A percentile compares a stretch with the other conserved stretches of the same genome.
Evolutionary conservation across 2,113 vertebrate species (phyloP).

Genomic region (Scartelaos histophorus): DNA sequence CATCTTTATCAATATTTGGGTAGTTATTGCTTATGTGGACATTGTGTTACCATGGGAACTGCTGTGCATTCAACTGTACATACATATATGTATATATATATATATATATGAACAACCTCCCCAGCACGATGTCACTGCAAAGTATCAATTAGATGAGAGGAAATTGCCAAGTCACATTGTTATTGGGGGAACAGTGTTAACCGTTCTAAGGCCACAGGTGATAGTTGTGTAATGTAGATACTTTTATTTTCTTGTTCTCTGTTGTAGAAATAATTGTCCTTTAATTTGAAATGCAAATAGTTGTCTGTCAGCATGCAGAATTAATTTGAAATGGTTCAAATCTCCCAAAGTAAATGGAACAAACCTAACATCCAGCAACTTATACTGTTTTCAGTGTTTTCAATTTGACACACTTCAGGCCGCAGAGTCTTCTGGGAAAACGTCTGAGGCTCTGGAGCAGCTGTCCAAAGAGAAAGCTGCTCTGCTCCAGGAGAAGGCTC

Average conservation of each 20-base stretch:
- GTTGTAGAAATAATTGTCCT: conserved; percentile 10
- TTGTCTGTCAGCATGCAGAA: conserved; percentile 5
- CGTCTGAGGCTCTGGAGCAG: conserved; percentile 80
- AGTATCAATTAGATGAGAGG: too few relatives aligned
- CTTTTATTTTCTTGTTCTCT: conserved; percentile 4
- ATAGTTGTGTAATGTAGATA: conserved; percentile 13
- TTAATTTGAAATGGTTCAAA: not conserved
- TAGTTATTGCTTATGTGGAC: too few relatives aligned
- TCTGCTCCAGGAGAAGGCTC: conserved; percentile 81
- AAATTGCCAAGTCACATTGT: too few relatives aligned
- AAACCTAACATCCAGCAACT: not conserved
- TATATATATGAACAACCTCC: too few relatives aligned
- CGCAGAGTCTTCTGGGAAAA: conserved; percentile 79
- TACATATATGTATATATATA: too few relatives aligned
- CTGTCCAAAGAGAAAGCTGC: conserved; percentile 80
- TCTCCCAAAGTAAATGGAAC: not conserved
- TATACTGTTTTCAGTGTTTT: conserved; percentile 1
- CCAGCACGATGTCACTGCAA: too few relatives aligned
- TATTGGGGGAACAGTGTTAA: not conserved
- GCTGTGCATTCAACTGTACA: too few relatives aligned
- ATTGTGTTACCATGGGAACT: too few relatives aligned
- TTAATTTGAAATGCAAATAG: conserved; percentile 12
- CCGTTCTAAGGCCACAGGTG: conserved; percentile 72
- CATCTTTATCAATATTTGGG: too few relatives aligned
- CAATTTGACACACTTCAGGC: conserved; percentile 67